Conservation (phyloP, 2,797 vertebrate genomes). For the Anableps anableps region DNA sequence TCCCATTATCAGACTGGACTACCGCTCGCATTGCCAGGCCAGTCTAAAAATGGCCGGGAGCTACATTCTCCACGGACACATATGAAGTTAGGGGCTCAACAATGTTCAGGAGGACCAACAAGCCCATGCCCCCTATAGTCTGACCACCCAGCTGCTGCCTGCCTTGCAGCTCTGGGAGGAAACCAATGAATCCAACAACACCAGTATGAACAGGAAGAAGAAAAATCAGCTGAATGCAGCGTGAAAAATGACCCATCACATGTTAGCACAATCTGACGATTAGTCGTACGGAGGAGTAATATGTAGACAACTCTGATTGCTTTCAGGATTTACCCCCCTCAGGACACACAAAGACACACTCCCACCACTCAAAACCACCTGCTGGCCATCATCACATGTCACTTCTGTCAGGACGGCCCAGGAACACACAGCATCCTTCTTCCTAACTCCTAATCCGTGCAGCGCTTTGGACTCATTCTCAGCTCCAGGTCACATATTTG, state of each 20-base stretch:
- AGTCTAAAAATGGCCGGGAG: conserved; percentile 74
- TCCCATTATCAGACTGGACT: conserved; percentile 70
- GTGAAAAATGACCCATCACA: not conserved
- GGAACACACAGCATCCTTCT: conserved; percentile 28
- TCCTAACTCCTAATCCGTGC: conserved; percentile 18
- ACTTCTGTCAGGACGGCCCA: conserved; percentile 23
- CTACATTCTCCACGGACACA: conserved; percentile 70
- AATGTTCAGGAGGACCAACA: conserved; percentile 68
- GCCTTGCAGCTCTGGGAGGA: conserved; percentile 7
- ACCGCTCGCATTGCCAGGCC: conserved; percentile 60
- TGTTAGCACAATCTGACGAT: not conserved
- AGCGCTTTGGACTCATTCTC: conserved; percentile 7
- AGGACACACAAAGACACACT: conserved; percentile 24
- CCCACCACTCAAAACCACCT: conserved; percentile 58
- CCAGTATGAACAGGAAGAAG: not conserved
- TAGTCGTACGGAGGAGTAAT: not conserved
- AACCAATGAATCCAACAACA: conserved; percentile 1
- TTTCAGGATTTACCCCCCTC: conserved; percentile 37
- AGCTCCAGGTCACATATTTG: not conserved
- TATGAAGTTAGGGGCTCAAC: conserved; percentile 67
- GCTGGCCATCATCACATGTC: conserved; percentile 52
- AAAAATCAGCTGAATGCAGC: not conserved
- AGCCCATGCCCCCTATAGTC: conserved; percentile 51
- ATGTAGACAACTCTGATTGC: not conserved
- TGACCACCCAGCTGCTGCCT: conserved; percentile 43